Evolutionary conservation across 2,888 invertebrate genomes (phyloP), one percentile per base, ranked within the genome.

Genomic region (Andrena haemorrhoa): DNA sequence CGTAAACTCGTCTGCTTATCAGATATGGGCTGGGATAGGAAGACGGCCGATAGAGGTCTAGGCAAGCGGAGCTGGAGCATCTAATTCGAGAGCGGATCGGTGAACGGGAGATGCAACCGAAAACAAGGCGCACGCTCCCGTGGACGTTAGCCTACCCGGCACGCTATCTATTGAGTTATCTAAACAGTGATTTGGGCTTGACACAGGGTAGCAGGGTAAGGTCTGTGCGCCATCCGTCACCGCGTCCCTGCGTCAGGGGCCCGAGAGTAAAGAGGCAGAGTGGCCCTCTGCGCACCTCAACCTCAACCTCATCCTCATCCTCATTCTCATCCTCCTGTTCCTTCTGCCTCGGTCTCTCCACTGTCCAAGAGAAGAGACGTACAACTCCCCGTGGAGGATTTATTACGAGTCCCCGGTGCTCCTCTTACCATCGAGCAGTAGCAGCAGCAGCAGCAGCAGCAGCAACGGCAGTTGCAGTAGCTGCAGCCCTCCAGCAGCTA

Each of bases 371-470:
- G 85, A 85, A 89, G 91, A 92, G 92, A 93, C 91, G 85, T 91
- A 92, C 92, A 92, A 89, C 92, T 92, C 89, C 90, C 85, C 83
- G 86, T 81, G 84, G 90, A 92, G 90, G 91, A 93, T 93, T 93
- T 93, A 92, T 92, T 92, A 89, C 92, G 86, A 89, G 88, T 89
- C 89, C 90, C 88, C 85, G 82, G 84, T 82, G 85, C 89, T 88
- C 88, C 89, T 86, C 83, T 85, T 88, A 79, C 90, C 88, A 89
- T 86, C 88, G 84, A 47, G 65, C 79, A 79, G 78, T 70, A 82
- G 79, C 82, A 77, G 75, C 75, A 70, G 78, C 85, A n/a, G n/a
- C n/a, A 82, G 79, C 82, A 77, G 75, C 75, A 81, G 85, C 87
- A 80, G 74, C 81, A 74, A 72, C 82, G 41, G 60, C 69, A 58